These are phyloP conservation scores for Trematocara macrostoma DNA, from an alignment of 2,113 vertebrate species.

Conservation along the genomic window DNA sequence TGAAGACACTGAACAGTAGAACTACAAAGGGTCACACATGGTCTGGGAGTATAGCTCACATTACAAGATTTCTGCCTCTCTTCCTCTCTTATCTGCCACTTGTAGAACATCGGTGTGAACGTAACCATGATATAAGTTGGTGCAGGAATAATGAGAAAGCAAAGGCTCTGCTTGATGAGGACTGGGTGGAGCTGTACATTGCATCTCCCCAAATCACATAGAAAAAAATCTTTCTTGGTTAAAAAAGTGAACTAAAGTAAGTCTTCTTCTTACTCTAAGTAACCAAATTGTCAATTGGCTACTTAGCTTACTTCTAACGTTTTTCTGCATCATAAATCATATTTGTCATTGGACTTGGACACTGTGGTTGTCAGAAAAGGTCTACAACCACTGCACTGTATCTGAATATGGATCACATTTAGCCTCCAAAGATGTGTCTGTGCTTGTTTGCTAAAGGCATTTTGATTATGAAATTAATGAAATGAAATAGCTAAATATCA, in stretches of 20 bases:
- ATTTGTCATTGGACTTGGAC: background rate
- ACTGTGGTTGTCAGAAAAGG: background rate
- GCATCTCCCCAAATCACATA: background rate
- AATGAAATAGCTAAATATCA: background rate
- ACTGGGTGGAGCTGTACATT: background rate
- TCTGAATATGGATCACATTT: background rate
- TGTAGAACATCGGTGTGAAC: slow-evolving; percentile 1
- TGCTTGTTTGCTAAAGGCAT: background rate
- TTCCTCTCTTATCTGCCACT: background rate
- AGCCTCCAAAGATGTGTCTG: background rate
- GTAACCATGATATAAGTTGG: background rate
- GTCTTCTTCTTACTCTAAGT: background rate
- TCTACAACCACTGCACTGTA: background rate
- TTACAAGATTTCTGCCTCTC: slow-evolving; percentile 2
- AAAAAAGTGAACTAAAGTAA: background rate
- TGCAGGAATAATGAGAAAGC: background rate
- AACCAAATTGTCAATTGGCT: background rate
- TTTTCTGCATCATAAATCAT: background rate
- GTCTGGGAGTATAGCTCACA: background rate
- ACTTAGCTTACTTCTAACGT: background rate
- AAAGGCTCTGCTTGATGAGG: background rate
- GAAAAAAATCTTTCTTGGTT: background rate
- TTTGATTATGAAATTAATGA: background rate
- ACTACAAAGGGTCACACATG: background rate
- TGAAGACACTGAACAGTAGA: background rate